Base-by-base conservation (phyloP, 2,797 vertebrate genomes). In the Melanotaenia boesemani region DNA sequence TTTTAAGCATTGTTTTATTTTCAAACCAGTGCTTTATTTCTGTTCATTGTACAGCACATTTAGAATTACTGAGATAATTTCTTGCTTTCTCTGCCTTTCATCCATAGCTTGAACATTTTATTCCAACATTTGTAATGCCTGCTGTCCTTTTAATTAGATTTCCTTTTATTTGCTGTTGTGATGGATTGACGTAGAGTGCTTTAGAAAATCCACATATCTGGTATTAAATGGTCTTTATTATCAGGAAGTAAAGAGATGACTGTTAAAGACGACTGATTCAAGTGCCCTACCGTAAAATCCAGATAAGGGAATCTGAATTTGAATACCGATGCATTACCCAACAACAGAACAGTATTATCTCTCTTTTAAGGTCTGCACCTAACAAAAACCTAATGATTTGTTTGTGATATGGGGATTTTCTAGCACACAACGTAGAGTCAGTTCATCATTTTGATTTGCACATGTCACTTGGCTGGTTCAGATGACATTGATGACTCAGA, bases 401-500 rank as follows among this genome's bases (percentile, higher is more conserved):
- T 67, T 77, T 58, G 22, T 76, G 70, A 73, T 77, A 54, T 73
- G 76, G 74, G 67, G 65, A 83, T 88, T 76, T 87, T 34, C 24
- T 15, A 67, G 71, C 73, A 78, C 10, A 4, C 48, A n/a, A 48
- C 1, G 50, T 70, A 37, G 65, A 37, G 52, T 39, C 39, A 39
- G 57, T 77, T 67, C 22, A 70, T 58, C 70, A 60, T 79, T 85
- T 87, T 87, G 75, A 88, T 91, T 93, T 93, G 93, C 89, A 94
- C 91, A 69, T 69, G 83, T 94, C 74, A 83, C 95, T 96, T 98
- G 97, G 95, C 97, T 96, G 97, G 97, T 91, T 96, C 97, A 97
- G 96, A 94, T 89, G 87, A 76, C 89, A 30, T 63, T 75, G 60
- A 72, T 56, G 58, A 72, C 63, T 77, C 63, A 78, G 84, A 76